These are phyloP conservation scores for Agriopis leucophaearia DNA, from an alignment of 2,888 invertebrate genomes.

Conservation along the genomic window DNA sequence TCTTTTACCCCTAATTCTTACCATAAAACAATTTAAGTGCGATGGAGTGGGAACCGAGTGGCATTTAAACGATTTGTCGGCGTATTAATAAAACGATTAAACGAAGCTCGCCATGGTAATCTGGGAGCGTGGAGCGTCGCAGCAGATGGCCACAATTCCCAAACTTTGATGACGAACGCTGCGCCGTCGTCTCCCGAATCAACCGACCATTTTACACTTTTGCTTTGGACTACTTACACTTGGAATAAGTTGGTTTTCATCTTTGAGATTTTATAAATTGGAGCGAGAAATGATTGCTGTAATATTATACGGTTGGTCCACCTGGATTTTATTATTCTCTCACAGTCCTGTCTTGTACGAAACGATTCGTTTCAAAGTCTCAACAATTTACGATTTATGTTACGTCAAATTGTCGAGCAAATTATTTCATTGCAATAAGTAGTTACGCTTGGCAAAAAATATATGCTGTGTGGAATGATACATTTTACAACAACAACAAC, in stretches of 20 bases:
- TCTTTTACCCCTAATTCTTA: constrained; percentile 39
- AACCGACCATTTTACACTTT: constrained; percentile 77
- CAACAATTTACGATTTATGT: too few species aligned
- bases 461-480: too few species aligned
- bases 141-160: constrained; percentile 84
- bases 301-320: constrained; percentile 26
- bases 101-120: constrained; percentile 83
- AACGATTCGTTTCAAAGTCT: constrained; percentile 12
- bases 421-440: too few species aligned
- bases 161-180: constrained; percentile 83
- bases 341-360: neutral
- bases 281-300: constrained; percentile 27
- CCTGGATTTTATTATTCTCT: constrained; percentile 19
- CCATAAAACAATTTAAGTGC: constrained; percentile 45
- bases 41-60: constrained; percentile 64
- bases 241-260: constrained; percentile 63
- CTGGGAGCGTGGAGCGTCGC: constrained; percentile 80
- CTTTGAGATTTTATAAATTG: constrained; percentile 49
- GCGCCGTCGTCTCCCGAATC: constrained; percentile 71
- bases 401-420: too few species aligned
- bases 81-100: constrained; percentile 87
- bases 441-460: too few species aligned
- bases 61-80: constrained; percentile 84
- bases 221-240: constrained; percentile 69
- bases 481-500: too few species aligned